A percentile compares a stretch with the other conserved stretches of the same genome.
These are phyloP conservation scores for Paramormyrops kingsleyae DNA, from an alignment of 2,113 vertebrate genomes.

Conservation along the genomic window DNA sequence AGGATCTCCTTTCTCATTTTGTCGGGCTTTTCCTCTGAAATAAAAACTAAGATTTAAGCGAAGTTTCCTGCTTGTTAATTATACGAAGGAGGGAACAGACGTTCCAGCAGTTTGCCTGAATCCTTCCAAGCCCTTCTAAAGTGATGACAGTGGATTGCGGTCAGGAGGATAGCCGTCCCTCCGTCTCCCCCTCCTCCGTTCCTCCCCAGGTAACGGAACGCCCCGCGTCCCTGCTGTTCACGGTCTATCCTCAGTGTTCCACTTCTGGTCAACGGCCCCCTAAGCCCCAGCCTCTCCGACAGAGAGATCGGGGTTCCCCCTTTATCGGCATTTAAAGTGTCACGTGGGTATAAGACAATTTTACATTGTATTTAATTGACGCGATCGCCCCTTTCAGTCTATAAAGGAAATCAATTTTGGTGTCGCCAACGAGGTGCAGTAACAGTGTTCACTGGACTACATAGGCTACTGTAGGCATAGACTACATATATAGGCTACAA, in stretches of 20 bases:
- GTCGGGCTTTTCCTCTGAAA: background rate
- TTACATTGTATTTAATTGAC: background rate
- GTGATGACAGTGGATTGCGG: background rate
- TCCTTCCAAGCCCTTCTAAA: background rate
- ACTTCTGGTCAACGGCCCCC: background rate
- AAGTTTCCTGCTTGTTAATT: background rate
- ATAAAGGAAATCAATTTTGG: background rate
- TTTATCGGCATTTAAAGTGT: background rate
- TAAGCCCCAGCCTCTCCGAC: background rate
- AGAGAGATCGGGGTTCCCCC: constrained; percentile 11
- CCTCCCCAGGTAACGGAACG: constrained; percentile 19
- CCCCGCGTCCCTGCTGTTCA: background rate
- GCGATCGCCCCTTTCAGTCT: background rate
- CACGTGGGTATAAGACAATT: background rate
- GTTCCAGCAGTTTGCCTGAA: background rate
- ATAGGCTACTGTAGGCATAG: background rate
- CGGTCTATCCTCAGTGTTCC: background rate
- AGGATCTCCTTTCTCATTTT: background rate
- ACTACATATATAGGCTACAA: background rate
- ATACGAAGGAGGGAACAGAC: background rate
- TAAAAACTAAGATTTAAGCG: background rate
- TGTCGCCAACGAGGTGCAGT: background rate
- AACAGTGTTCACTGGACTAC: background rate
- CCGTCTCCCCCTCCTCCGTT: background rate
- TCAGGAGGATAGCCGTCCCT: background rate